Evolutionary conservation across 2,113 vertebrate species (phyloP).

Genomic region (Corythaixoides concolor): DNA sequence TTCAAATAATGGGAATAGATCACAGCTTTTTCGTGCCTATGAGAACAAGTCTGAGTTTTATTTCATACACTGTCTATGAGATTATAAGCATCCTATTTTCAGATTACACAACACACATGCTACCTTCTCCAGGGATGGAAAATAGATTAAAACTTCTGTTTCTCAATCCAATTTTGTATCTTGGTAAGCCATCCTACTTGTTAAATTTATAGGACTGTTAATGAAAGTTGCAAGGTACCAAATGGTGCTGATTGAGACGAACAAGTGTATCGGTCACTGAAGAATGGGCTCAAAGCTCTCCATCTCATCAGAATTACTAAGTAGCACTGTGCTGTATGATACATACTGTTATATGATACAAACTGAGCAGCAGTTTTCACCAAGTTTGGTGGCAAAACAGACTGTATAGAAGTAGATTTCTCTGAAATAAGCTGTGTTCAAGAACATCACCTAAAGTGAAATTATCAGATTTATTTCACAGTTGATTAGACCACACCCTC

Average conservation of each 20-base stretch:
- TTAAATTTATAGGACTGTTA: slow-evolving; percentile 64
- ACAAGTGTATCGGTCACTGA: slow-evolving; percentile 48
- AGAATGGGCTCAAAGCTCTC: slow-evolving; percentile 56
- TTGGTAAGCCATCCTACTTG: slow-evolving; percentile 35
- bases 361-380: slow-evolving; percentile 31
- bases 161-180: slow-evolving; percentile 32
- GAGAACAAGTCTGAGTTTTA: neutral
- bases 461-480: slow-evolving; percentile 37
- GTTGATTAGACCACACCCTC: neutral
- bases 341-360: neutral
- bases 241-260: slow-evolving; percentile 66
- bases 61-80: neutral
- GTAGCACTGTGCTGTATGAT: slow-evolving; percentile 45
- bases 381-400: slow-evolving; percentile 49
- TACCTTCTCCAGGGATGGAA: neutral
- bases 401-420: neutral
- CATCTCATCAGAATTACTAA: slow-evolving; percentile 62
- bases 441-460: slow-evolving; percentile 39
- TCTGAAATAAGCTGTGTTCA: slow-evolving; percentile 28
- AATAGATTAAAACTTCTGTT: slow-evolving; percentile 28
- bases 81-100: slow-evolving; percentile 21
- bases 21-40: neutral
- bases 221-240: slow-evolving; percentile 61
- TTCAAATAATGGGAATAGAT: neutral
- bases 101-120: neutral